Percentiles rank a stretch among this genome's conserved stretches.
Evolutionary conservation across 2,113 vertebrate species (phyloP).

Genomic region (Stegastes partitus): DNA sequence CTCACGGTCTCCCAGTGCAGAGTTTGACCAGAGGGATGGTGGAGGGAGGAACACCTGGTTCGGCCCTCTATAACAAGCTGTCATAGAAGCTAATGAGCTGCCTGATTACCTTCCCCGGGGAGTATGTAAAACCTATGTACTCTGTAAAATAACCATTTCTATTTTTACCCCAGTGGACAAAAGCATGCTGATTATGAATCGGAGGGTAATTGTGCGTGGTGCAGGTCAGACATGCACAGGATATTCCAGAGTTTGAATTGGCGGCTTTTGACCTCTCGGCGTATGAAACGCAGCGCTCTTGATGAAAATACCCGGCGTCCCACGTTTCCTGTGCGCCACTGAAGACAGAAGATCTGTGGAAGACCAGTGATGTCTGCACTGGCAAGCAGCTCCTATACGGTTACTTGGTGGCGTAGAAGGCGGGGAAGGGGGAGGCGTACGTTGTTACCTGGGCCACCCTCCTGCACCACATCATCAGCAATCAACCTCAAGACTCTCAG

Average conservation of each 20-base stretch:
- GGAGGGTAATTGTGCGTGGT: slow-evolving; percentile 46
- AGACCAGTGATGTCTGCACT: slow-evolving; percentile 52
- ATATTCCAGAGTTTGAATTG: slow-evolving; percentile 58
- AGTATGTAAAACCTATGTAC: slow-evolving; percentile 38
- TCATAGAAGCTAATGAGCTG: slow-evolving; percentile 72
- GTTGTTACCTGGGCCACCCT: slow-evolving; percentile 60
- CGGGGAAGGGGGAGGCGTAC: background rate
- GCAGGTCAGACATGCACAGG: slow-evolving; percentile 41
- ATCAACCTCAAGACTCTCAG: slow-evolving; percentile 64
- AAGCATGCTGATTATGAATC: slow-evolving; percentile 68
- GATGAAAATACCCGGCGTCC: slow-evolving; percentile 60
- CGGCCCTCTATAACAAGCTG: slow-evolving; percentile 65
- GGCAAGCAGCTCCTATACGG: slow-evolving; percentile 45
- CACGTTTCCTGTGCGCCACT: slow-evolving; percentile 25
- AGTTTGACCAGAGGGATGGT: slow-evolving; percentile 55
- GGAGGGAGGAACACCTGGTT: slow-evolving; percentile 70
- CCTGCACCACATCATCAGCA: slow-evolving; percentile 55
- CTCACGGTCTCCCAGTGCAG: slow-evolving; percentile 20
- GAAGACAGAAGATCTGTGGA: slow-evolving; percentile 25
- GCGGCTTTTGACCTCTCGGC: slow-evolving; percentile 50
- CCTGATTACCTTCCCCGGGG: slow-evolving; percentile 80
- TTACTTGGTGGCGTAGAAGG: slow-evolving; percentile 44
- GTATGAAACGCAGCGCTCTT: slow-evolving; percentile 48
- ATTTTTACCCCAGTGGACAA: slow-evolving; percentile 70
- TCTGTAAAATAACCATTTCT: slow-evolving; percentile 62